phyloP scores from a whole-genome alignment of 2,113 vertebrate species.

The Scomber japonicus region DNA sequence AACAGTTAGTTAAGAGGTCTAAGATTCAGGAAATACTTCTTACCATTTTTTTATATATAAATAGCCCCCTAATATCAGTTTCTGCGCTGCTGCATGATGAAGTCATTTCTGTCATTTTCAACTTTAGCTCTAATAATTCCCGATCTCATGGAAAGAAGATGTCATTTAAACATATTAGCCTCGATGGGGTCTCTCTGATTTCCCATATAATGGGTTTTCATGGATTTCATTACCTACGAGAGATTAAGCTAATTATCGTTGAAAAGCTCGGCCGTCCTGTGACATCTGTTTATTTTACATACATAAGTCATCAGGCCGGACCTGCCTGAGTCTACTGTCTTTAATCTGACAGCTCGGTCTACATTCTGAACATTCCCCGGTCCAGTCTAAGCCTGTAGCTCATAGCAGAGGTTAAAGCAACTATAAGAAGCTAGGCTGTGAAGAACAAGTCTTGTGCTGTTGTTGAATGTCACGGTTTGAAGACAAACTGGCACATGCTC shows the following conservation, averaged over 20 bases:
- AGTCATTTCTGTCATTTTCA: slow-evolving; percentile 29
- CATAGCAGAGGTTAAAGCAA: neutral
- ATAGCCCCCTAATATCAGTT: neutral
- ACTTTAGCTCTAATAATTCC: slow-evolving; percentile 38
- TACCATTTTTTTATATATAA: neutral
- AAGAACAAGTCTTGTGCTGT: neutral
- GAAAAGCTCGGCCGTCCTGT: slow-evolving; percentile 33
- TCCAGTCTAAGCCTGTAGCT: slow-evolving; percentile 64
- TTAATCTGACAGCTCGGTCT: slow-evolving; percentile 33
- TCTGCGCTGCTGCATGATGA: slow-evolving; percentile 21
- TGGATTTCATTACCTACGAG: slow-evolving; percentile 58
- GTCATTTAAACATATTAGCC: slow-evolving; percentile 55
- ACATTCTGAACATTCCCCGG: slow-evolving; percentile 66
- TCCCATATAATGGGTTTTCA: slow-evolving; percentile 46
- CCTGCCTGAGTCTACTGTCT: slow-evolving; percentile 19
- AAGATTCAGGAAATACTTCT: neutral
- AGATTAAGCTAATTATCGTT: slow-evolving; percentile 49
- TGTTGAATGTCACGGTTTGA: neutral
- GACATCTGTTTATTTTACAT: slow-evolving; percentile 56
- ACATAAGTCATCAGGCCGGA: slow-evolving; percentile 39
- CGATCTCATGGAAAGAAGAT: slow-evolving; percentile 39
- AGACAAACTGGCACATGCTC: neutral
- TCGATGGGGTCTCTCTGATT: slow-evolving; percentile 27
- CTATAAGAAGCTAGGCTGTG: neutral
- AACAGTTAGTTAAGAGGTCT: no score